phyloP scores from a whole-genome alignment of 2,797 vertebrate species.

The Pseudochirops cupreus region DNA sequence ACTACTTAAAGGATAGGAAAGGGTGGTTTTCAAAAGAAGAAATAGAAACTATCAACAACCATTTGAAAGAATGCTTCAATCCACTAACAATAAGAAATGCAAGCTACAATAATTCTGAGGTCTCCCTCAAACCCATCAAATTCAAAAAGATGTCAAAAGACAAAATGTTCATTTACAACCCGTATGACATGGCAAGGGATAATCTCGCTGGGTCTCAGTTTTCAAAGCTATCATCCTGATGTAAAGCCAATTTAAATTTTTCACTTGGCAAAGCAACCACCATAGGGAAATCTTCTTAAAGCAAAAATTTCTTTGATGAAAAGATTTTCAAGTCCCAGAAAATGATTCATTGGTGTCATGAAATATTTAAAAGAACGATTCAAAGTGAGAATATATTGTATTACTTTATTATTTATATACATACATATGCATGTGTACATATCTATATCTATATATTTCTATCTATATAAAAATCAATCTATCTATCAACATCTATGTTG shows the following conservation, averaged over 20 bases:
- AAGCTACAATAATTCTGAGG: not conserved
- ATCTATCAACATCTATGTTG: not conserved
- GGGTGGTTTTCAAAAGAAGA: not conserved
- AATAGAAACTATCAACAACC: not conserved
- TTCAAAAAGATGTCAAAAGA: not conserved
- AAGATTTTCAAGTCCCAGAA: not conserved
- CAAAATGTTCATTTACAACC: not conserved
- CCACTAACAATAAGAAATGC: not conserved
- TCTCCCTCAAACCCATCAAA: not conserved
- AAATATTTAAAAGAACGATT: not conserved
- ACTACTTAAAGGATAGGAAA: not conserved
- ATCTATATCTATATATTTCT: not conserved
- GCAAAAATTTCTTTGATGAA: not conserved
- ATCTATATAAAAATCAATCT: not conserved
- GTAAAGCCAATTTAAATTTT: not conserved
- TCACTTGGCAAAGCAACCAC: not conserved
- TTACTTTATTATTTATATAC: not conserved
- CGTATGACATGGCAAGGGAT: not conserved
- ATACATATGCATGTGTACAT: not conserved
- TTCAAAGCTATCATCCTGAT: not conserved
- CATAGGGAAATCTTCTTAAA: not conserved
- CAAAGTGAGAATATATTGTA: not conserved
- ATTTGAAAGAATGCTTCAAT: not conserved
- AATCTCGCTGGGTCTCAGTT: not conserved
- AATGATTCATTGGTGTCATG: not conserved